phyloP scores from a whole-genome alignment of 2,797 vertebrate species.

The Brachyrhaphis roseni region DNA sequence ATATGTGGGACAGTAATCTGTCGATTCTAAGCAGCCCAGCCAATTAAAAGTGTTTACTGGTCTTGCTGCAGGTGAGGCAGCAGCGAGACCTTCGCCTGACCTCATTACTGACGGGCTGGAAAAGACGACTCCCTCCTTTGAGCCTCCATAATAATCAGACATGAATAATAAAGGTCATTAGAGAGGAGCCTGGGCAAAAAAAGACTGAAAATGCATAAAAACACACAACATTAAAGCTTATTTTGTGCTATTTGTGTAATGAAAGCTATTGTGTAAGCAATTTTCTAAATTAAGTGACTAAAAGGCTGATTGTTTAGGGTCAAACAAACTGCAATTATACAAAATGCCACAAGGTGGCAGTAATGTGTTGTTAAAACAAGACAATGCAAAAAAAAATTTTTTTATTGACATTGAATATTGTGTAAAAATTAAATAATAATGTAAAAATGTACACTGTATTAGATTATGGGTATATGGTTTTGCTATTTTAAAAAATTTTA shows the following conservation, averaged over 20 bases:
- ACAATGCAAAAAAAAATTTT: background rate
- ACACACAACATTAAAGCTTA: background rate
- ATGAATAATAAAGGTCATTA: constrained; percentile 71
- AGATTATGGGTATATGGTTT: background rate
- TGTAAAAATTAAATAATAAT: background rate
- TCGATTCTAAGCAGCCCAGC: constrained; percentile 57
- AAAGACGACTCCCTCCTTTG: constrained; percentile 50
- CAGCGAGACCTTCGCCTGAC: constrained; percentile 62
- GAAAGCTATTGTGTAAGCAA: background rate
- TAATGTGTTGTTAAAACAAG: background rate
- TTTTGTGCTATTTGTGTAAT: background rate
- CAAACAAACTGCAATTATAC: background rate
- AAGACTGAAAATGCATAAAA: background rate
- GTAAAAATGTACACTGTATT: background rate
- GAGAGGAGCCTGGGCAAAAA: constrained; percentile 47
- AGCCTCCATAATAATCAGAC: constrained; percentile 54
- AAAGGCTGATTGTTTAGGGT: background rate
- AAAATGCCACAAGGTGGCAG: background rate
- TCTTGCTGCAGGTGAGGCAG: constrained; percentile 57
- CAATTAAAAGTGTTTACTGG: constrained; percentile 78
- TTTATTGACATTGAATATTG: background rate
- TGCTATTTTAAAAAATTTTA: background rate
- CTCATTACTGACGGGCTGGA: constrained; percentile 62
- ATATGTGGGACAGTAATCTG: constrained; percentile 58
- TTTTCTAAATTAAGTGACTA: background rate